Base-by-base conservation (phyloP, 2,113 vertebrate species). In the Hepsetus odoe region DNA sequence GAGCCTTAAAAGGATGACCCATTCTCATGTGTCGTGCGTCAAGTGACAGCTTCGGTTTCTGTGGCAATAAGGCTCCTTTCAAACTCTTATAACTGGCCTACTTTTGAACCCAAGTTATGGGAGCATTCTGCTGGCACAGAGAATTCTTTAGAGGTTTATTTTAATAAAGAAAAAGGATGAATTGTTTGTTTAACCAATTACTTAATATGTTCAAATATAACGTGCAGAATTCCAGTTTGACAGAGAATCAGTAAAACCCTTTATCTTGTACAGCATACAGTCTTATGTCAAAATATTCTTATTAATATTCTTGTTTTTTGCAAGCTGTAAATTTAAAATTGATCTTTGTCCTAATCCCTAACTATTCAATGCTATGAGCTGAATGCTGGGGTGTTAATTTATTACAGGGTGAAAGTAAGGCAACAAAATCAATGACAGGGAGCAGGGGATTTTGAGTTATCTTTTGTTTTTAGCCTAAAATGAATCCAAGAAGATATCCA, bases 1-100 rank as follows among this genome's bases (percentile, higher is more conserved):
- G 74, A 67, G 84, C 92, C 93, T 91, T 94, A 93, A 93, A 94
- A 90, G 92, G 92, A 88, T 77, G 86, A 72, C 33, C 83, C 65
- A 82, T 65, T 89, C 90, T 92, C 90, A 82, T 81, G 83, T 91
- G 85, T 88, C 75, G 35, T 70, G 35, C 66, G 56, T 74, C 90
- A 86, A 66, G 74, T 71, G 30, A 59, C 73, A 78, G 69, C 32
- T 77, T 77, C 56, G 71, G 79, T 72, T 76, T 51, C 76, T 65
- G 55, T 64, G 70, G 72, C 69, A 61, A 40, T 12, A 72, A 22
- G 71, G 66, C 71, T 51, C 76, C 40, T 75, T 84, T 78, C 84
- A 85, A 65, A 77, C 58, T 68, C 64, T 53, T 81, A 84, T 58
- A 62, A 77, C 72, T 81, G 83, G 70, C 80, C 88, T 89, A 82